phyloP scores from a whole-genome alignment of 2,797 vertebrate genomes.

The Choloepus didactylus region DNA sequence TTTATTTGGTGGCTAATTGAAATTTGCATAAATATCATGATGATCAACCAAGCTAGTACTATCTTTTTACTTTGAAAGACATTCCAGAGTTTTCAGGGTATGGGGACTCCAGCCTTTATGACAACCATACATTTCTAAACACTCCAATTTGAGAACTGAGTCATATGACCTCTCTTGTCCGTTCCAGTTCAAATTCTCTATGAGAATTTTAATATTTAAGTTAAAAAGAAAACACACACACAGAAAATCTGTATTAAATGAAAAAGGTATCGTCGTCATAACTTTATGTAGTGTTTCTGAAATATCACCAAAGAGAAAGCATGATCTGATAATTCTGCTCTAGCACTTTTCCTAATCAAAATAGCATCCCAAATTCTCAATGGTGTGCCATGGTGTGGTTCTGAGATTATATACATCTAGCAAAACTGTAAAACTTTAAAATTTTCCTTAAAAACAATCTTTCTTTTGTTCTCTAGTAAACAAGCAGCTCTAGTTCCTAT shows the following conservation, averaged over 20 bases:
- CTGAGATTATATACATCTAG: constrained; percentile 1
- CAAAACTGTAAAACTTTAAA: constrained; percentile 16
- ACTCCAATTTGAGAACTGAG: not conserved
- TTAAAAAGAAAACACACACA: constrained; percentile 51
- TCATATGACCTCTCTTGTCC: not conserved
- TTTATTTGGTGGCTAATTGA: constrained; percentile 47
- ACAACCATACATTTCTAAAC: not conserved
- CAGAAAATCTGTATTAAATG: not conserved
- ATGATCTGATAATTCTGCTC: not conserved
- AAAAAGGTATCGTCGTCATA: not conserved
- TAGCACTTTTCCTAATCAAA: constrained; percentile 20
- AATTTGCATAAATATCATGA: not conserved
- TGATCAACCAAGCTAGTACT: not conserved
- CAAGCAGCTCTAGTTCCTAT: not conserved
- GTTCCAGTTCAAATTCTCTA: not conserved
- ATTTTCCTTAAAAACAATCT: constrained; percentile 16
- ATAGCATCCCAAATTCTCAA: not conserved
- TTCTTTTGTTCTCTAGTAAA: not conserved
- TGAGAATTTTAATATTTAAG: constrained; percentile 1
- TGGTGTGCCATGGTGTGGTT: not conserved
- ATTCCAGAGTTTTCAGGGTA: not conserved
- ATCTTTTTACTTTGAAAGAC: constrained; percentile 42
- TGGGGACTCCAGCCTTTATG: not conserved
- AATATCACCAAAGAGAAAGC: not conserved
- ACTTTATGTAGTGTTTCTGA: not conserved